Evolutionary conservation across 1,140 invertebrate species (phyloP).

Genomic region (Augochlora pura): DNA sequence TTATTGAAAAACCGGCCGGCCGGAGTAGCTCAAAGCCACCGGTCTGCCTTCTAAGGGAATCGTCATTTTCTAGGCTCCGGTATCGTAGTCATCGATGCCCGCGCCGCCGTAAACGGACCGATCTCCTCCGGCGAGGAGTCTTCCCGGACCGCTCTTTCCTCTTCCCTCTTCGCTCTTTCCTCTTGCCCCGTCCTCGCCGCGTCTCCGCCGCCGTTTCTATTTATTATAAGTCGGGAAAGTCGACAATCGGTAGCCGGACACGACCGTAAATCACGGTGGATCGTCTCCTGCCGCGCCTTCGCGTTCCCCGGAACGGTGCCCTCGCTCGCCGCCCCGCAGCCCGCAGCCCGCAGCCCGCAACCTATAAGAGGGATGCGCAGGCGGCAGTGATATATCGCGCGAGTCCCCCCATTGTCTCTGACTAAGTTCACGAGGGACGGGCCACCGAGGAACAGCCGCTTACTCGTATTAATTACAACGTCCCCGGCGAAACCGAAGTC

Average conservation of each 20-base stretch:
- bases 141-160: too few relatives aligned
- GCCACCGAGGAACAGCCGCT: constrained; percentile 17
- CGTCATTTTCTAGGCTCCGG: neutral
- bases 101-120: constrained; percentile 21
- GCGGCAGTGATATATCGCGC: constrained; percentile 53
- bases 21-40: neutral
- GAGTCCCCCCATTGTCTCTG: constrained; percentile 51
- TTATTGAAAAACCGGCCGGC: constrained; percentile 11
- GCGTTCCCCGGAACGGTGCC: constrained; percentile 30
- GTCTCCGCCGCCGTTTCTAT: constrained; percentile 17
- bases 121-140: too few relatives aligned
- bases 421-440: constrained; percentile 40
- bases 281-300: constrained; percentile 34
- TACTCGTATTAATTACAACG: constrained; percentile 50
- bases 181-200: too few relatives aligned
- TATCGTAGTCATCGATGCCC: constrained; percentile 8
- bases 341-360: neutral
- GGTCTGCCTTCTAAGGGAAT: neutral
- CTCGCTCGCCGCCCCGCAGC: too few relatives aligned
- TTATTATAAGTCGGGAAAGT: constrained; percentile 46
- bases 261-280: constrained; percentile 39
- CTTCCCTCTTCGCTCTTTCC: too few relatives aligned
- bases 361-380: constrained; percentile 49
- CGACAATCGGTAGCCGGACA: constrained; percentile 32
- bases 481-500: neutral